phyloP scores from a whole-genome alignment of 1,140 invertebrate species.

The Nasonia giraulti region DNA sequence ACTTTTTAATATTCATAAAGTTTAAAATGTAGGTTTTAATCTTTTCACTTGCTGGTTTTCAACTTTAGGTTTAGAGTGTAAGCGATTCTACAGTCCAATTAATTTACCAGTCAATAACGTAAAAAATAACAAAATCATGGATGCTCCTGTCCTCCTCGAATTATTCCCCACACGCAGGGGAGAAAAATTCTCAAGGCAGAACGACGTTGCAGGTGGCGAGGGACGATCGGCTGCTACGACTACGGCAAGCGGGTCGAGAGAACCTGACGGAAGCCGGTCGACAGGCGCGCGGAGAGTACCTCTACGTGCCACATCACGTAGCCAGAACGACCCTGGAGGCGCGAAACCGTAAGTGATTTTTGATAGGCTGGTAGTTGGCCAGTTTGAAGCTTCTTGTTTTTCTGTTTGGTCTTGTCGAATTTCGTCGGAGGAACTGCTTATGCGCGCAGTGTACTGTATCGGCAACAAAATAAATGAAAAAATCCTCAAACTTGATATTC shows the following conservation, averaged over 20 bases:
- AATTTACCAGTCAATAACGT: too few species aligned
- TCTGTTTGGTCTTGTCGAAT: too few species aligned
- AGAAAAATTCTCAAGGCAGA: background rate
- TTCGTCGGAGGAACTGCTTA: too few species aligned
- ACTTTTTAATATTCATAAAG: too few species aligned
- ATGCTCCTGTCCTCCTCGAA: background rate
- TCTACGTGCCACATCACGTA: slow-evolving; percentile 69
- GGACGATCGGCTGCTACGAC: slow-evolving; percentile 65
- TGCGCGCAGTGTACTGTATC: too few species aligned
- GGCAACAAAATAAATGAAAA: background rate
- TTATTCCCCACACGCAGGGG: background rate
- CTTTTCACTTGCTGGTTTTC: too few species aligned
- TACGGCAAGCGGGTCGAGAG: slow-evolving; percentile 61
- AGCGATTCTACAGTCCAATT: too few species aligned
- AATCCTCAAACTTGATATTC: background rate
- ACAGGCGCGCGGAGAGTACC: slow-evolving; percentile 69
- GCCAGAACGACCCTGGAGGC: slow-evolving; percentile 66
- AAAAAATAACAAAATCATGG: too few species aligned
- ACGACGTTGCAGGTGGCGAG: slow-evolving; percentile 63
- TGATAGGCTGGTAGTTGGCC: background rate
- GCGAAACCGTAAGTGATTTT: slow-evolving; percentile 66
- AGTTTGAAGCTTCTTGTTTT: background rate
- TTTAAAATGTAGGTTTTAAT: too few species aligned
- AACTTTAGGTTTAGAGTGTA: too few species aligned
- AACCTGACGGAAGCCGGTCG: slow-evolving; percentile 70